These are phyloP conservation scores for rabbit (Oryctolagus cuniculus) DNA, from an alignment of 2,113 vertebrate genomes.

Conservation along the genomic window mOryCun1.1 NC_091432.1:163543501-163544000, in stretches of 20 bases:
- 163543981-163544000: background rate
- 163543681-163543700: background rate
- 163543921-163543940: background rate
- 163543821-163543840: background rate
- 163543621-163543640: background rate
- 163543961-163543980: accelerated
- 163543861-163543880: background rate
- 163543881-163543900: background rate
- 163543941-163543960: accelerated
- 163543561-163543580: background rate
- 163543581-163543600: background rate
- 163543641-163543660: background rate
- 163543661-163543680: background rate
- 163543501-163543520: too few relatives aligned
- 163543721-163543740: background rate
- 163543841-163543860: background rate
- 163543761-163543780: background rate
- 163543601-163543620: background rate
- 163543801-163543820: background rate
- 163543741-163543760: background rate
- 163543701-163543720: background rate
- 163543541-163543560: too few relatives aligned
- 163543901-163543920: background rate
- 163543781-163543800: background rate
- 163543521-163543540: too few relatives aligned